Percentiles rank a stretch among this genome's conserved stretches.
Conservation (phyloP, 2,888 invertebrate genomes). For the Lepeophtheirus nordmannii region DNA sequence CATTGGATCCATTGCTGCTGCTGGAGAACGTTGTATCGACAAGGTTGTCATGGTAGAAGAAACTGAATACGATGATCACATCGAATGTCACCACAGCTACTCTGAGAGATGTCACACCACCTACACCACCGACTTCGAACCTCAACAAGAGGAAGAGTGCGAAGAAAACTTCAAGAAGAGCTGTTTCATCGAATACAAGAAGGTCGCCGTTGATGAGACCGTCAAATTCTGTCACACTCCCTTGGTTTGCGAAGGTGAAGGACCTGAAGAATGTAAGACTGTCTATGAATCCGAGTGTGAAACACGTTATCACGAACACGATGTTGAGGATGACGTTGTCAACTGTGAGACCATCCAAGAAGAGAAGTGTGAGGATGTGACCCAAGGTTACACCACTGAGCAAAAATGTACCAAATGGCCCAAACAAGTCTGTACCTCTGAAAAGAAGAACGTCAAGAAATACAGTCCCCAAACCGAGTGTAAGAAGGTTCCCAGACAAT, state of each 20-base stretch:
- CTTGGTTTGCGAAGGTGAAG: background rate
- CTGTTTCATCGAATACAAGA: conserved; percentile 21
- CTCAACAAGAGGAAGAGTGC: conserved; percentile 23
- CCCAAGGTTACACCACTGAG: conserved; percentile 17
- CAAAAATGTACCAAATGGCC: conserved; percentile 22
- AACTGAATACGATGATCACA: conserved; percentile 18
- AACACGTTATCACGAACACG: conserved; percentile 19
- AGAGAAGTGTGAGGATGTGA: conserved; percentile 19
- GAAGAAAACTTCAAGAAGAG: conserved; percentile 20
- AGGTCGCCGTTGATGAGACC: conserved; percentile 16
- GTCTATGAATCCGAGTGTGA: conserved; percentile 20
- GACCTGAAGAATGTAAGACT: conserved; percentile 17
- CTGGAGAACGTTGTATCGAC: conserved; percentile 19
- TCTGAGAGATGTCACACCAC: conserved; percentile 17
- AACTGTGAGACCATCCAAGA: conserved; percentile 16
- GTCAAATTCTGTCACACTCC: conserved; percentile 9
- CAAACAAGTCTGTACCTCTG: conserved; percentile 11
- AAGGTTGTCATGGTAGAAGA: conserved; percentile 19
- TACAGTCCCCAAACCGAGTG: conserved; percentile 20
- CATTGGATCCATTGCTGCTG: conserved; percentile 18
- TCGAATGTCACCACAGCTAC: conserved; percentile 23
- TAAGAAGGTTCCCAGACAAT: conserved; percentile 13
- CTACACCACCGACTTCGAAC: conserved; percentile 16
- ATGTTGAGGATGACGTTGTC: conserved; percentile 20
- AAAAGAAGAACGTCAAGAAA: conserved; percentile 20